These are phyloP conservation scores for Gymnodraco acuticeps DNA, from an alignment of 2,797 vertebrate genomes.

Conservation along the genomic window DNA sequence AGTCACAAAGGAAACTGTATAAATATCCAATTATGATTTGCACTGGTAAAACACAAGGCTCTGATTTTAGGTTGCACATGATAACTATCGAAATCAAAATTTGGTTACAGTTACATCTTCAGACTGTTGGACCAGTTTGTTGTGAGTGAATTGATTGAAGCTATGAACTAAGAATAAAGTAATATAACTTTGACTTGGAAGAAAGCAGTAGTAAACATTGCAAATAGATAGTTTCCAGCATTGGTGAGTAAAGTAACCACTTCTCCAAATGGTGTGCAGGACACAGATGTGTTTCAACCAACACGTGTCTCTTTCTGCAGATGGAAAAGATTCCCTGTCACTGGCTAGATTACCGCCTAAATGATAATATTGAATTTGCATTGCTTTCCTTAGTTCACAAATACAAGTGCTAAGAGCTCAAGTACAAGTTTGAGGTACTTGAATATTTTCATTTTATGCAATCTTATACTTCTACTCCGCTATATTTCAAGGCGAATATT, in stretches of 20 bases:
- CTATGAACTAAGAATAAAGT: conserved; percentile 34
- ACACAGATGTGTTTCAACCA: not conserved
- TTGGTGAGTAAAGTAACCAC: not conserved
- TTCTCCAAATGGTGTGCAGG: not conserved
- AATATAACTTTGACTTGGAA: conserved; percentile 1
- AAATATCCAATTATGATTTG: conserved; percentile 19
- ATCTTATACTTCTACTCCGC: no score
- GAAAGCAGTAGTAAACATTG: not conserved
- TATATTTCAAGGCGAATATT: no score
- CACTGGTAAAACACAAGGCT: conserved; percentile 29
- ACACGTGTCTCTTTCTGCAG: not conserved
- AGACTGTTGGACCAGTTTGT: conserved; percentile 5
- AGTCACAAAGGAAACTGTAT: conserved; percentile 1
- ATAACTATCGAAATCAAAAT: conserved; percentile 56
- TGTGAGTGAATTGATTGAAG: conserved; percentile 4
- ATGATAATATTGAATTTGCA: no score
- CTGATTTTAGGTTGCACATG: conserved; percentile 21
- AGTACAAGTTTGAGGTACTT: no score
- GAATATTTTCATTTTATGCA: no score
- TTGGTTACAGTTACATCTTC: conserved; percentile 17
- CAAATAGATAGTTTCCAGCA: not conserved
- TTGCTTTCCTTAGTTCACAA: no score
- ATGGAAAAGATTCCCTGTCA: not conserved
- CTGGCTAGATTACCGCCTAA: not conserved
- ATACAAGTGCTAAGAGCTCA: no score